Evolutionary conservation across 2,888 invertebrate genomes (phyloP), one percentile per base, ranked within the genome.

Genomic region (Leptinotarsa haldemani): DNA sequence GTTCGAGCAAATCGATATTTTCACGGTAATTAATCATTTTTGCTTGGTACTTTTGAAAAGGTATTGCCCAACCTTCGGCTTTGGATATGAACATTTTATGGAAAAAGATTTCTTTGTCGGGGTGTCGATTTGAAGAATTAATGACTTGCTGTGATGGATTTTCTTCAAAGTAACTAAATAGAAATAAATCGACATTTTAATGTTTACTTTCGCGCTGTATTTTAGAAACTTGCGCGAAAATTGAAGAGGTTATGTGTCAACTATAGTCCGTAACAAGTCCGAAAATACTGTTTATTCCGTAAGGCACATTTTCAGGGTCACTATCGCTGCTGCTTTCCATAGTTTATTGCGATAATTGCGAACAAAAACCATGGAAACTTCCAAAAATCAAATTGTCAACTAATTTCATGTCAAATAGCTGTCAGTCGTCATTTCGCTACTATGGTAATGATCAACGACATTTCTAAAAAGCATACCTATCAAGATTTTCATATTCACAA

Each of bases 1-100:
- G 52, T 53, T 22, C 70, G n/a, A 63, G 65, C 50, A 25, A 50
- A 74, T 74, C 74, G 63, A 74, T 74, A 67, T 64, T 69, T 74
- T 74, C 70, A 74, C 69, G 64, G 61, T 64, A 70, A 70, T 74
- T 74, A 74, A 70, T 74, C 47, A 22, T 16, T 47, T 70, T 65
- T 47, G 66, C 66, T 70, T 73, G 65, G 65, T 70, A 61, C 58
- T 63, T 73, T 72, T 69, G n/a, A 40, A 69, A 68, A 61, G 70
- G 66, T 70, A 66, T 69, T 73, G 70, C 67, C 70, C 63, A 70
- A 61, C 66, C 74, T 70, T 67, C 64, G 64, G 12, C 30, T 67
- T 66, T 47, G 25, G 67, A 40, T 67, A 74, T 63, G 22, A 66
- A 70, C 5, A n/a, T 61, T 70, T 70, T 53, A 53, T 70, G 18